Conservation (phyloP, 1,140 invertebrate genomes). For the Calycopis cecrops region DNA sequence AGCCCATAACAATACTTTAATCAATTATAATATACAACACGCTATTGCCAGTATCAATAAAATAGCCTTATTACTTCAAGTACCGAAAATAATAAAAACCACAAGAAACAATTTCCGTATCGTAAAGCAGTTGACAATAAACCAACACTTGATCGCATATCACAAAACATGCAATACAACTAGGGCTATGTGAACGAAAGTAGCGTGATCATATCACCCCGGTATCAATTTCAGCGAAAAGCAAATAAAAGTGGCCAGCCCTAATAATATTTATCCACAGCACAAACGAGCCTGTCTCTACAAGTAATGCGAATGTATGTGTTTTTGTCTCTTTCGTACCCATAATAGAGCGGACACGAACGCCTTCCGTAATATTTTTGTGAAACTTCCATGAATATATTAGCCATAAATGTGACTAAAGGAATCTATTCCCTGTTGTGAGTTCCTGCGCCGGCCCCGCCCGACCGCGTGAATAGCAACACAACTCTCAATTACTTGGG, state of each 20-base stretch:
- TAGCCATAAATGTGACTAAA: constrained; percentile 72
- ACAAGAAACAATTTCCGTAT: no score
- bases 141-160: no score
- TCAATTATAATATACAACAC: no score
- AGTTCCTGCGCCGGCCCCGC: constrained; percentile 18
- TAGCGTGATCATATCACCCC: no score
- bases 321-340: constrained; percentile 32
- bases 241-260: background rate
- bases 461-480: constrained; percentile 37
- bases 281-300: constrained; percentile 10
- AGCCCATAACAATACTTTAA: no score
- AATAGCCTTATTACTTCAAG: no score
- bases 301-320: constrained; percentile 12
- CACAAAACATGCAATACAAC: no score
- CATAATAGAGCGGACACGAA: constrained; percentile 53
- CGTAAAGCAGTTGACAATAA: no score
- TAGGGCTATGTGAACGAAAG: no score
- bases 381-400: constrained; percentile 72
- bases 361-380: constrained; percentile 64
- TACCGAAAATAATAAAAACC: no score
- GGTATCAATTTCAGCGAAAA: constrained; percentile 1
- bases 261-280: constrained; percentile 15
- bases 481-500: constrained; percentile 44
- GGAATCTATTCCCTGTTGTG: constrained; percentile 61
- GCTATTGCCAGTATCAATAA: no score